Conservation (phyloP, 1,140 invertebrate species). For the Rhagoletis pomonella region DNA sequence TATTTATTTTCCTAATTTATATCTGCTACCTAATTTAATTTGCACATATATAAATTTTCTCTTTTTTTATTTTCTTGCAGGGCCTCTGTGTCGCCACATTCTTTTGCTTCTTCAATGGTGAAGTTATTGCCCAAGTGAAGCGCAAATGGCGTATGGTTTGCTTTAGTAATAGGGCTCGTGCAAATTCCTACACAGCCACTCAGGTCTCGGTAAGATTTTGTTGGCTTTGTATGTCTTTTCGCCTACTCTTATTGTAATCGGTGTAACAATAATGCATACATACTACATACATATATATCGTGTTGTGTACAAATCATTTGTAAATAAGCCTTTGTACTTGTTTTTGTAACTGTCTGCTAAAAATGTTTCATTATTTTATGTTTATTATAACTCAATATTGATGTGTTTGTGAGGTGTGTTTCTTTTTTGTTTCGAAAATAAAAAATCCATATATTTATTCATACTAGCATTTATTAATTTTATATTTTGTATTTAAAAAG, state of each 20-base stretch:
- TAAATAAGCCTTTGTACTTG: background rate
- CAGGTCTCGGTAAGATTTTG: constrained; percentile 85
- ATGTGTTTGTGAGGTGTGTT: background rate
- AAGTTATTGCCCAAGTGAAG: constrained; percentile 89
- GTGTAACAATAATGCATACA: background rate
- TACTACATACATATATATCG: background rate
- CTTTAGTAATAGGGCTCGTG: constrained; percentile 80
- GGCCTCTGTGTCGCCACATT: constrained; percentile 93
- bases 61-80: constrained; percentile 76
- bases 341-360: too few species aligned
- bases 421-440: too few species aligned
- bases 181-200: constrained; percentile 88
- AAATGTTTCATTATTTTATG: too few species aligned
- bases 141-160: constrained; percentile 84
- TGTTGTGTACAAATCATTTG: background rate
- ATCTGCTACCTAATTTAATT: background rate
- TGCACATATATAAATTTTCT: constrained; percentile 54
- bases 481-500: too few species aligned
- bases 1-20: too few species aligned
- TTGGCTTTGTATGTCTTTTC: constrained; percentile 59
- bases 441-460: too few species aligned
- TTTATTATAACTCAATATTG: background rate
- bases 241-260: background rate
- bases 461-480: too few species aligned
- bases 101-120: constrained; percentile 97